Conservation (phyloP, 2,797 vertebrate species). For the Neoniphon sammara region DNA sequence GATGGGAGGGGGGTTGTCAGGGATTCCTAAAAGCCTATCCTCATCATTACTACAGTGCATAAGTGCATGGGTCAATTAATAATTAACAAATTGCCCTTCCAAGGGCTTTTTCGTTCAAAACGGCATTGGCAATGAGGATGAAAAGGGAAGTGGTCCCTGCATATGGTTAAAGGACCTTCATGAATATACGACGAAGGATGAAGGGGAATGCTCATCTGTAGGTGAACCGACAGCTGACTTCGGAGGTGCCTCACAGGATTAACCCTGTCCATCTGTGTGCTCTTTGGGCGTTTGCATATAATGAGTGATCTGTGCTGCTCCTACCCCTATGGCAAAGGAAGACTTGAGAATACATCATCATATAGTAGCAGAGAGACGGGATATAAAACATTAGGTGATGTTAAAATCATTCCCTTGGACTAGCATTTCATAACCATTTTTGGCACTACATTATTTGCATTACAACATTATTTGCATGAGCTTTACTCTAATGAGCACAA, state of each 20-base stretch:
- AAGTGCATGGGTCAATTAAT: slow-evolving; percentile 71
- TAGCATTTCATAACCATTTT: neutral
- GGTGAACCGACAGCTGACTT: slow-evolving; percentile 58
- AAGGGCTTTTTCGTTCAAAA: slow-evolving; percentile 59
- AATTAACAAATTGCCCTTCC: slow-evolving; percentile 71
- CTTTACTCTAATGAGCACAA: too few species aligned
- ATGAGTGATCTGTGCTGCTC: slow-evolving; percentile 18
- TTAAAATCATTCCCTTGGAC: neutral
- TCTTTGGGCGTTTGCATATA: slow-evolving; percentile 13
- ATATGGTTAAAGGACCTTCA: slow-evolving; percentile 64
- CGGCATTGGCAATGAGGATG: slow-evolving; percentile 49
- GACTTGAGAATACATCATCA: neutral
- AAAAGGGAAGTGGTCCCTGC: slow-evolving; percentile 40
- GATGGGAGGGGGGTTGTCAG: neutral
- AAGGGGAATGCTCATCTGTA: slow-evolving; percentile 52
- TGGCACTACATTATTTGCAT: too few species aligned
- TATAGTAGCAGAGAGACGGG: too few species aligned
- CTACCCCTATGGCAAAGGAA: neutral
- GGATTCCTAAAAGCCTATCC: slow-evolving; percentile 50
- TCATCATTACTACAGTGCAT: slow-evolving; percentile 51
- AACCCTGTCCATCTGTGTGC: slow-evolving; percentile 25
- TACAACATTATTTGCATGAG: too few species aligned
- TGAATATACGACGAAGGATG: slow-evolving; percentile 65
- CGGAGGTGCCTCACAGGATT: slow-evolving; percentile 47
- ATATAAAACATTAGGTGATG: too few species aligned